A percentile compares a stretch with the other conserved stretches of the same genome.
Conservation (phyloP, 2,113 vertebrate species). For the Accipiter virgatus region DNA sequence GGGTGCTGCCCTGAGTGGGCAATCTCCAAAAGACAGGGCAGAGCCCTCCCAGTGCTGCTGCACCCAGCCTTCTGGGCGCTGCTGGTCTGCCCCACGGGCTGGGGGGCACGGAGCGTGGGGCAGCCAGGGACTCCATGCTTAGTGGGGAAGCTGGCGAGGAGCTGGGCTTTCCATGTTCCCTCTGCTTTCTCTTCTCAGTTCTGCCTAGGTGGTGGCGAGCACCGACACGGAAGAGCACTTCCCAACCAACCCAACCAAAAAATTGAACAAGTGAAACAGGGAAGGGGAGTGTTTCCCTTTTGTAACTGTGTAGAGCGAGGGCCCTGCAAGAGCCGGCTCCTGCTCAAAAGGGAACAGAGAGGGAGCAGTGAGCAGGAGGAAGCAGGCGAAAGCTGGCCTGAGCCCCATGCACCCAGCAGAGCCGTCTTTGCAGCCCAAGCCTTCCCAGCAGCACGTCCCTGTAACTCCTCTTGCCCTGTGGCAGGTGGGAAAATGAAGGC, state of each 20-base stretch:
- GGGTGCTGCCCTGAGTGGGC: not conserved
- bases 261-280: constrained; percentile 41
- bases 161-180: not conserved
- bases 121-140: not conserved
- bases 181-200: constrained; percentile 21
- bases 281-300: not conserved
- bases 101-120: fast-evolving
- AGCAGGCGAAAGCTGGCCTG: not conserved
- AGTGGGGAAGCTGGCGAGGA: not conserved
- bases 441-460: not conserved
- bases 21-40: not conserved
- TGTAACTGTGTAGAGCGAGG: fast-evolving
- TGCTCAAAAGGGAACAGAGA: not conserved
- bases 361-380: not conserved
- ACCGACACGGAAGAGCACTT: fast-evolving
- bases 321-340: not conserved
- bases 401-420: fast-evolving
- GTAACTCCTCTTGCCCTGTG: not conserved
- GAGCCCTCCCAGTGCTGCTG: not conserved
- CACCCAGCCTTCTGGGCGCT: not conserved
- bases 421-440: not conserved
- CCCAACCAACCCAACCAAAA: not conserved
- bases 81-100: not conserved
- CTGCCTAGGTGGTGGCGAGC: not conserved
- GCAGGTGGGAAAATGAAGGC: not conserved